Base-by-base conservation (phyloP, 2,113 vertebrate species). In the Empidonax alnorum region DNA sequence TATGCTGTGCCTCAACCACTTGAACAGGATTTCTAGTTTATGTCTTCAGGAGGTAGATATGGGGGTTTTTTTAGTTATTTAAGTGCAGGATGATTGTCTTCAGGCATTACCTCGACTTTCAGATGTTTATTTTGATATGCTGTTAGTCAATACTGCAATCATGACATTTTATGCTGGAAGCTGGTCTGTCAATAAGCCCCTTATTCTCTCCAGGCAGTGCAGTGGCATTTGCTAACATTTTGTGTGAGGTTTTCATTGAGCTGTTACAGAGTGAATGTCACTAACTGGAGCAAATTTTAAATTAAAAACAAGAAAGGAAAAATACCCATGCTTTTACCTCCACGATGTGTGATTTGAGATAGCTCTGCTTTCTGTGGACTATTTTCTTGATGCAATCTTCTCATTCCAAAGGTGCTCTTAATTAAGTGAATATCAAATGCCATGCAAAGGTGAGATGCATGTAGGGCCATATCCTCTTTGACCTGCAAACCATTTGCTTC, bases 141-240 rank as follows among this genome's bases (percentile, higher is more conserved):
- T 79, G 52, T 90, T 97, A 95, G 90, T 95, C 95, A 96, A 80
- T 97, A 96, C 42, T 80, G 89, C 94, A 97, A 66, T 97, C 78
- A 63, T 94, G 94, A 93, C 94, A 96, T 92, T 97, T 96, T 88
- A 90, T 88, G 80, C 88, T 91, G 75, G 84, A 84, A 87, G 74
- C 58, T 90, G 86, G 79, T 75, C 22, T 75, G 73, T 96, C 95
- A 97, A 92, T 96, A 97, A 95, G 44, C 72, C 85, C 58, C 63
- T 95, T 94, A 94, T 89, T 96, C 95, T 93, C 88, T 84, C 56
- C 86, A 94, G 90, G 84, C 88, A 93, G 65, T 82, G 62, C 94
- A 92, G 66, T 93, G 96, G 83, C 88, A 95, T 96, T 97, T 94
- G 79, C 73, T 94, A 94, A 87, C 91, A 75, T 81, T 96, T 94